phyloP scores from a whole-genome alignment of 2,797 vertebrate species.

The Micrastur ruficollis region DNA sequence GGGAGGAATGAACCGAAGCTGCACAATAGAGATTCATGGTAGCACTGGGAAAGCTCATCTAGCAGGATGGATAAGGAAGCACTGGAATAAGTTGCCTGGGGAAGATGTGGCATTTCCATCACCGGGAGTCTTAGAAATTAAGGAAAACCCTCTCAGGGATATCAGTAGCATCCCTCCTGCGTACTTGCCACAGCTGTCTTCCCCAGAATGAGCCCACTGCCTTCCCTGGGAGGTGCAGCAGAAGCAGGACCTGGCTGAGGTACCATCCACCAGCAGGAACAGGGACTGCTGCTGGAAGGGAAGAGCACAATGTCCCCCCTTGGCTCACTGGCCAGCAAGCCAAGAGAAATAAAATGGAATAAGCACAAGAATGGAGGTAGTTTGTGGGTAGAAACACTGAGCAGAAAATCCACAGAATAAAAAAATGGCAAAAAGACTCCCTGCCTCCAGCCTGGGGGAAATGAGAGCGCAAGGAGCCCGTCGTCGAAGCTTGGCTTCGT shows the following conservation, averaged over 20 bases:
- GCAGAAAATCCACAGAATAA: background rate
- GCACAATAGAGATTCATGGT: background rate
- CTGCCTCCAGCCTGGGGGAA: background rate
- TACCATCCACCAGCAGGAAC: background rate
- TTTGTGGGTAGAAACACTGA: background rate
- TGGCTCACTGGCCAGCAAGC: background rate
- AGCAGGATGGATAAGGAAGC: background rate
- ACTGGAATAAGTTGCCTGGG: background rate
- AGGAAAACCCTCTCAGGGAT: background rate
- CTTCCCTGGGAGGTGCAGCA: background rate
- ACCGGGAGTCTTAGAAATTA: background rate
- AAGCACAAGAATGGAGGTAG: rapidly evolving
- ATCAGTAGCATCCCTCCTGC: background rate
- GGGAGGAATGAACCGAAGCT: background rate
- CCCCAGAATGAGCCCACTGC: background rate
- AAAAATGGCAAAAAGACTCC: background rate
- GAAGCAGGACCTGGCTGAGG: background rate
- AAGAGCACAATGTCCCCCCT: background rate
- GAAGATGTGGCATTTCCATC: background rate
- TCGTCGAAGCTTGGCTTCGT: rapidly evolving
- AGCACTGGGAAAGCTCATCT: background rate
- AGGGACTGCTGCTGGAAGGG: background rate
- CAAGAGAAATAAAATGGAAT: background rate
- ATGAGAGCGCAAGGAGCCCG: background rate
- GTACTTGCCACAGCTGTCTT: background rate